These are phyloP conservation scores for Lasioglossum malachurum DNA, from an alignment of 2,888 invertebrate genomes.

Conservation along the genomic window DNA sequence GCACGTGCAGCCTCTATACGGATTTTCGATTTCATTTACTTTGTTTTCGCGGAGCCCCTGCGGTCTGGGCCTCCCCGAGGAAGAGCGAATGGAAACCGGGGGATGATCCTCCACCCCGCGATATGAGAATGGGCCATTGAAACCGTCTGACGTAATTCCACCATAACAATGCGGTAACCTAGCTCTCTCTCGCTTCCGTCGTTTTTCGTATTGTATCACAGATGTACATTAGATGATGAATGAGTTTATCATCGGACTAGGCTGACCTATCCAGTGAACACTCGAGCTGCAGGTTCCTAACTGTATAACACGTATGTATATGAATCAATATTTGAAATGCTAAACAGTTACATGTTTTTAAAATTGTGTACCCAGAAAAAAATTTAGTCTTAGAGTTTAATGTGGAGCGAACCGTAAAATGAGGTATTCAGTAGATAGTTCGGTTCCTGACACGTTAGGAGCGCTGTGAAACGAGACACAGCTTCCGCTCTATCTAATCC, in stretches of 20 bases:
- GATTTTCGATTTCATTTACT: constrained; percentile 69
- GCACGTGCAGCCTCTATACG: constrained; percentile 72
- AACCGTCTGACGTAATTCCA: background rate
- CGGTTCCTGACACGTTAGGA: too few species aligned
- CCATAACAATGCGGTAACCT: background rate
- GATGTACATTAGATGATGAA: background rate
- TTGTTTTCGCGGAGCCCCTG: constrained; percentile 36
- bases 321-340: too few species aligned
- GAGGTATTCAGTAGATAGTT: too few species aligned
- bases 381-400: too few species aligned
- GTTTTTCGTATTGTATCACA: constrained; percentile 3
- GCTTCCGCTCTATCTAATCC: too few species aligned
- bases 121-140: background rate
- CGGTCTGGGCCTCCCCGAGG: constrained; percentile 11
- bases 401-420: too few species aligned
- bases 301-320: too few species aligned
- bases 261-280: background rate
- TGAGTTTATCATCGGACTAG: background rate
- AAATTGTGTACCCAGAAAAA: too few species aligned
- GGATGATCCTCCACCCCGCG: background rate
- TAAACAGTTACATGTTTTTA: too few species aligned
- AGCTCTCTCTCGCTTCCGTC: background rate
- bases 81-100: background rate
- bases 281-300: too few species aligned
- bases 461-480: too few species aligned